phyloP scores from a whole-genome alignment of 2,888 invertebrate genomes.

The Peribatodes rhomboidaria region DNA sequence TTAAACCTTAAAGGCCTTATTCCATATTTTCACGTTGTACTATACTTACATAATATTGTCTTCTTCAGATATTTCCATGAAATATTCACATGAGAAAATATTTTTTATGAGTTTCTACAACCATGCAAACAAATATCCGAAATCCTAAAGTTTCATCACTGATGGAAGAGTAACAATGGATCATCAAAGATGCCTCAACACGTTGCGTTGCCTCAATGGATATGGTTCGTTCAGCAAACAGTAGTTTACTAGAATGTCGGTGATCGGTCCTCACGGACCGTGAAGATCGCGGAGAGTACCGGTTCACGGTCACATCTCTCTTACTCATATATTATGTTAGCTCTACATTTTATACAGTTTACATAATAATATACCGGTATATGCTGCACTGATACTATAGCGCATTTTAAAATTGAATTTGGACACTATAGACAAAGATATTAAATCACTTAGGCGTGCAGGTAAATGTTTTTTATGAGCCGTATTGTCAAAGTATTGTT shows the following conservation, averaged over 20 bases:
- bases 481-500: too few relatives aligned
- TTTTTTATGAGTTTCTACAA: constrained; percentile 30
- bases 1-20: neutral
- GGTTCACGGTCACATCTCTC: constrained; percentile 71
- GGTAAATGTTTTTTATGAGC: too few relatives aligned
- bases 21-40: too few relatives aligned
- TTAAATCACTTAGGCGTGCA: too few relatives aligned
- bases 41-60: neutral
- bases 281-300: constrained; percentile 66
- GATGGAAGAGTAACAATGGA: constrained; percentile 81
- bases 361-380: neutral
- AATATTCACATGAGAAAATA: neutral
- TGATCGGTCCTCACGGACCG: constrained; percentile 63
- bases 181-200: constrained; percentile 71
- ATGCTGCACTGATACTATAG: too few relatives aligned
- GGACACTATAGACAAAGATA: too few relatives aligned
- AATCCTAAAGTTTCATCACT: constrained; percentile 65
- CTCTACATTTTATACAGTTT: neutral
- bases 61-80: too few relatives aligned
- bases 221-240: constrained; percentile 64
- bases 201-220: constrained; percentile 66
- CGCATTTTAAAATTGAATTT: too few relatives aligned
- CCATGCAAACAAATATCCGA: constrained; percentile 40
- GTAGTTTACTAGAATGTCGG: constrained; percentile 51
- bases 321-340: too few relatives aligned